These are phyloP conservation scores for Hippocampus abdominalis DNA, from an alignment of 2,113 vertebrate species.

Conservation along the genomic window DNA sequence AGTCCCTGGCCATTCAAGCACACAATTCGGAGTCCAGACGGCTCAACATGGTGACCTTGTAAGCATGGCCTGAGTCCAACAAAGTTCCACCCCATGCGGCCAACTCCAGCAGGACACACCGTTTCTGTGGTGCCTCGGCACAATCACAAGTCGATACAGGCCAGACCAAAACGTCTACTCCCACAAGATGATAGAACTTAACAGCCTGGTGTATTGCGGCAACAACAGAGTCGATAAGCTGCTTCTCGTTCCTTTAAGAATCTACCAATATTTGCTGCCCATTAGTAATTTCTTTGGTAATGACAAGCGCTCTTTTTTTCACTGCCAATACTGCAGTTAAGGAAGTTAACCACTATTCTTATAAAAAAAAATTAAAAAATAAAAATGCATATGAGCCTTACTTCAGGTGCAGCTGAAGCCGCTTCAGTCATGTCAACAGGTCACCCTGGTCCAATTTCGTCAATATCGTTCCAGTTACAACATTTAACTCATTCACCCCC, in stretches of 20 bases:
- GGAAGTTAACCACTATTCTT: slow-evolving; percentile 36
- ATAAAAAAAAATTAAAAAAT: too few species aligned
- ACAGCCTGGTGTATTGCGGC: slow-evolving; percentile 2
- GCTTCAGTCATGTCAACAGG: slow-evolving; percentile 17
- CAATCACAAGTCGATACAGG: slow-evolving; percentile 15
- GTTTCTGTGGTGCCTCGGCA: slow-evolving; percentile 19
- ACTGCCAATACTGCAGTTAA: slow-evolving; percentile 55
- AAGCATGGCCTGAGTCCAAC: slow-evolving; percentile 43
- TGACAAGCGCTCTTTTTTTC: slow-evolving; percentile 49
- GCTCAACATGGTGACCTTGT: slow-evolving; percentile 40
- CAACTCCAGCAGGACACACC: slow-evolving; percentile 22
- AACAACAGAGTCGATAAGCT: not conserved
- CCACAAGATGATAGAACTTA: slow-evolving; percentile 10
- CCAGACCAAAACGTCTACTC: not conserved
- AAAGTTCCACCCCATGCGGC: slow-evolving; percentile 32
- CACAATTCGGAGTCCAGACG: slow-evolving; percentile 44
- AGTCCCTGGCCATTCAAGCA: slow-evolving; percentile 7
- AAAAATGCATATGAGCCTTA: slow-evolving; percentile 37
- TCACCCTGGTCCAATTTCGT: slow-evolving; percentile 2
- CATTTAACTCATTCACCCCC: not conserved
- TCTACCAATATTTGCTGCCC: not conserved
- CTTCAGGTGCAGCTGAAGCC: slow-evolving; percentile 19
- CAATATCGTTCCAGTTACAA: not conserved
- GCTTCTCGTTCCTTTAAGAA: not conserved
- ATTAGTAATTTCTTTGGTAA: slow-evolving; percentile 23